These are phyloP conservation scores for Pocillopora grandis DNA, from an alignment of 92 coral and sea anemone genomes.

Conservation along the genomic window DNA sequence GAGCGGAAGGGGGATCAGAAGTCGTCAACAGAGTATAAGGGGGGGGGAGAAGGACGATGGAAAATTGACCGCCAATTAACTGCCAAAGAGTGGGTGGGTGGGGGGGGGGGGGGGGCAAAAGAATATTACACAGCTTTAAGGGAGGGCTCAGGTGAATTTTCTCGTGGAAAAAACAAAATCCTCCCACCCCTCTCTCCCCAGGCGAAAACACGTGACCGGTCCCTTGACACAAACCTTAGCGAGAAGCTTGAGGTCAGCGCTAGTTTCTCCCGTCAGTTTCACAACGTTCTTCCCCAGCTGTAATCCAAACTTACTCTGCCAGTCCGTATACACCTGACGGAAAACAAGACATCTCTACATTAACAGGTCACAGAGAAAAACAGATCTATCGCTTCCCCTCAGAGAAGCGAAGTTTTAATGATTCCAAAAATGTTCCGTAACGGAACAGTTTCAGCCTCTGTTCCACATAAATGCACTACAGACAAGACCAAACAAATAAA, in stretches of 20 bases:
- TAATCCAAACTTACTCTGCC: conserved; percentile 96
- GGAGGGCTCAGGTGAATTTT: no score
- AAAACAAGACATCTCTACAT: not conserved
- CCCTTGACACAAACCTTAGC: conserved; percentile 72
- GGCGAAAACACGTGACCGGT: no score
- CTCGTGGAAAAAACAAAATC: no score
- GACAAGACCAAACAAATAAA: no score
- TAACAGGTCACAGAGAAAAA: not conserved
- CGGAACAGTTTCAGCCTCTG: no score
- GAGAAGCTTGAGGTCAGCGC: conserved; percentile 95
- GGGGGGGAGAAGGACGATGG: not conserved
- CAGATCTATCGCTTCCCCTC: not conserved
- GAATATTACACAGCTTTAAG: no score
- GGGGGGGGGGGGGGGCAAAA: no score
- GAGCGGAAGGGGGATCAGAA: no score
- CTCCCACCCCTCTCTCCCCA: no score
- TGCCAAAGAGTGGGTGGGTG: no score
- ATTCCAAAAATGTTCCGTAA: not conserved
- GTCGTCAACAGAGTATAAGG: not conserved
- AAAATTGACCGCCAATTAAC: not conserved
- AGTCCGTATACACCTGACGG: conserved; percentile 86
- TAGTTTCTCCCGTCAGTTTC: conserved; percentile 95
- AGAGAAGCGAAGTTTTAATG: no score
- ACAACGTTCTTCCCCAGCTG: conserved; percentile 95
- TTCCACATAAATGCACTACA: no score